These are phyloP conservation scores for Tetrapedia diversipes DNA, from an alignment of 2,888 invertebrate species.

Conservation along the genomic window DNA sequence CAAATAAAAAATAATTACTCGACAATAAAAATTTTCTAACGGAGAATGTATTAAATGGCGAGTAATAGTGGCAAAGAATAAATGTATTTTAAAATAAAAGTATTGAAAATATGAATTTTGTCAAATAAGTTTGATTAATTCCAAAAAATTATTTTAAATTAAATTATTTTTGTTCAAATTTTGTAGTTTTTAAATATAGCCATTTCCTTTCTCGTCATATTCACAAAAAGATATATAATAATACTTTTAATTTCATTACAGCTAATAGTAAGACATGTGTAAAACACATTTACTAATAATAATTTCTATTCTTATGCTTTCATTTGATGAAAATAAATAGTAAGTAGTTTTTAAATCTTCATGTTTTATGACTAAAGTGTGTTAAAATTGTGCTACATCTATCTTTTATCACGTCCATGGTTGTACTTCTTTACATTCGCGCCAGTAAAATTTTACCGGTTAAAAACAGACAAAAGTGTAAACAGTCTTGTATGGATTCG, in stretches of 20 bases:
- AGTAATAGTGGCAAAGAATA: neutral
- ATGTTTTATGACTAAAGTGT: no score
- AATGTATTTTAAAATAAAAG: neutral
- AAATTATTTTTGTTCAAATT: neutral
- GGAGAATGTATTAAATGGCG: neutral
- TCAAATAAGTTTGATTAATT: neutral
- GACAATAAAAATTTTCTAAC: neutral
- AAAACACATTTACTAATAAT: no score
- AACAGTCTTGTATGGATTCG: conserved; percentile 48
- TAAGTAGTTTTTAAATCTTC: no score
- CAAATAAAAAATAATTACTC: neutral
- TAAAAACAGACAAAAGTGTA: conserved; percentile 24
- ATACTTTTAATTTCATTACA: no score
- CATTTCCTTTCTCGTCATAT: neutral
- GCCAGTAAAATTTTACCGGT: conserved; percentile 1
- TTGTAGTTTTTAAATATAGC: neutral
- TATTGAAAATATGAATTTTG: neutral
- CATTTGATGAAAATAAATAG: no score
- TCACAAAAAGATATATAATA: no score
- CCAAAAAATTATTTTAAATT: neutral
- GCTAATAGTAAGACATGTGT: no score
- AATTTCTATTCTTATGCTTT: no score
- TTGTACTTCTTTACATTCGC: neutral
- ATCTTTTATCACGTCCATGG: neutral
- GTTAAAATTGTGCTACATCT: no score